phyloP scores from a whole-genome alignment of 2,797 vertebrate genomes.

The Parauchenoglanis ngamensis region DNA sequence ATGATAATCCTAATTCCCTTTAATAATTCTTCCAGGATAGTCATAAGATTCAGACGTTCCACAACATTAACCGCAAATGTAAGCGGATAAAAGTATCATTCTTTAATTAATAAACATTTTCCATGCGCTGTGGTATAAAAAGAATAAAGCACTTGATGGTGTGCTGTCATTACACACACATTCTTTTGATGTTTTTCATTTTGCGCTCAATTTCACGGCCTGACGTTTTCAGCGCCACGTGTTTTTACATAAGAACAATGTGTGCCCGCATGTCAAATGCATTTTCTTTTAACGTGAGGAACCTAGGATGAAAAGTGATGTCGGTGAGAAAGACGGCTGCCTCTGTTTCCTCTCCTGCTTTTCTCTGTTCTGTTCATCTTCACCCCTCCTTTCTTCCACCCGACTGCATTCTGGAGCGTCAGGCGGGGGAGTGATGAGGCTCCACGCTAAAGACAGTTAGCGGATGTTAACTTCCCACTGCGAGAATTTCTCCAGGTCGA shows the following conservation, averaged over 20 bases:
- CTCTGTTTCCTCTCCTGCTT: conserved; percentile 13
- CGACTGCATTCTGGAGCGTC: conserved; percentile 65
- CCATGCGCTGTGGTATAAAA: background rate
- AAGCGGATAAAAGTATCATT: background rate
- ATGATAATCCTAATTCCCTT: background rate
- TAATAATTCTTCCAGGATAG: background rate
- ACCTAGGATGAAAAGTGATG: background rate
- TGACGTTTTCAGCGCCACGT: background rate
- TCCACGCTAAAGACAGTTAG: conserved; percentile 95
- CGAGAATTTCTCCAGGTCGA: conserved; percentile 99
- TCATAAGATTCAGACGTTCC: background rate
- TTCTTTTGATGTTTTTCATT: background rate
- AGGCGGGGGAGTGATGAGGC: conserved; percentile 87
- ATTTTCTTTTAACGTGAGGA: background rate
- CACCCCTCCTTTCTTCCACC: conserved; percentile 19
- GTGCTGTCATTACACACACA: background rate
- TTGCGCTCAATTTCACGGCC: background rate
- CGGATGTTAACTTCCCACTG: conserved; percentile 99
- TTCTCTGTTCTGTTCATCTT: background rate
- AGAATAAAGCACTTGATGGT: background rate
- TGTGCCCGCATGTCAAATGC: background rate
- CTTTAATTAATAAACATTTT: background rate
- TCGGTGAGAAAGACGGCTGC: conserved; percentile 5
- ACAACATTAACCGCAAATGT: background rate
- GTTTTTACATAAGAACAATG: background rate